Base-by-base conservation (phyloP, 1,140 invertebrate species). In the Oryzaephilus surinamensis region DNA sequence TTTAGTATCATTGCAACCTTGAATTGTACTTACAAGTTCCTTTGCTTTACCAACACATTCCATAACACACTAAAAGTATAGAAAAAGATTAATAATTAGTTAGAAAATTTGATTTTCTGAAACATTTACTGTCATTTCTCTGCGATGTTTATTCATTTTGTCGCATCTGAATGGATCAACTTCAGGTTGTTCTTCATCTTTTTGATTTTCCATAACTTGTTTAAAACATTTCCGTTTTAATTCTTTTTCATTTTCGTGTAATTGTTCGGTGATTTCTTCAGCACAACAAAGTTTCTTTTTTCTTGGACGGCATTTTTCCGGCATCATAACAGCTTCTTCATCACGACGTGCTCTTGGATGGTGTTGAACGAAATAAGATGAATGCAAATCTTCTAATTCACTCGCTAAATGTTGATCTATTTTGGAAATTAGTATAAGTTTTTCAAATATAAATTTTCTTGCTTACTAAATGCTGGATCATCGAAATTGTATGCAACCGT, bases 121-220 rank as follows among this genome's bases (percentile, higher is more conserved):
- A 28, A 19, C 14, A 42, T 50, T 54, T 43, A 58, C 56, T 12
- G 36, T 38, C 43, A 57, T 54, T n/a, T 58, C 49, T 28, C 34
- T 55, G 24, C 42, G 42, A 16, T 38, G 35, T 32, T 51, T 54
- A 6, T 52, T 43, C 12, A 51, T 44, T 31, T 47, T 46, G 17
- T 57, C 48, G 33, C 55, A 58, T 38, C 45, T 52, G 45, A 58
- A 58, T 5, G 52, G 54, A 49, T 58, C 55, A 11, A 48, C 28
- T 10, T 28, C 21, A 17, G n/a, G 33, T 30, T 32, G 32, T 11
- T 34, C 21, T 16, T 32, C 31, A 6, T 43, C 32, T 32, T 52
- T 55, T 7, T 51, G 50, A 24, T 47, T 46, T 20, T 46, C 52
- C 4, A 45, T 41, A 4, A 54, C 32, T 27, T 53, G 38, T 26